Percentiles rank a stretch among this genome's conserved stretches.
Conservation (phyloP, 2,113 vertebrate genomes). For the Lophius piscatorius region DNA sequence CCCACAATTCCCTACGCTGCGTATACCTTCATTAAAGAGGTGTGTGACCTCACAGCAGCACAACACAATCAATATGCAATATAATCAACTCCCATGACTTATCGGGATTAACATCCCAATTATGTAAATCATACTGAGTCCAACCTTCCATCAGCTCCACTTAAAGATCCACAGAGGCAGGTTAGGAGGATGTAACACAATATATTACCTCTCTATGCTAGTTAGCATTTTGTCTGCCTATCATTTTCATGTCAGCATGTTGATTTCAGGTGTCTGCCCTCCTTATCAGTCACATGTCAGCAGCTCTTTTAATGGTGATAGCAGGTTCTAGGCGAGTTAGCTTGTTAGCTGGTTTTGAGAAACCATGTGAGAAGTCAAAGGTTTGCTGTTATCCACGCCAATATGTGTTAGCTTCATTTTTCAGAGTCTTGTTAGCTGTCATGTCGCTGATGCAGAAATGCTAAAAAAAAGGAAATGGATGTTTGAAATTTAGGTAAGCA, state of each 20-base stretch:
- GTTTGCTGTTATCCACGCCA: no score
- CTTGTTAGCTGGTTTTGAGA: neutral
- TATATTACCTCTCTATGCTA: neutral
- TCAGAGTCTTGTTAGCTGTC: no score
- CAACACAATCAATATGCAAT: slow-evolving; percentile 70
- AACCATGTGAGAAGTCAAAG: neutral
- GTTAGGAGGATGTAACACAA: slow-evolving; percentile 37
- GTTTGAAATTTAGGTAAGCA: no score
- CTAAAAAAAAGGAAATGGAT: no score
- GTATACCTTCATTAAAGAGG: slow-evolving; percentile 57
- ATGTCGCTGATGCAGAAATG: no score
- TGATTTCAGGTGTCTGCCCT: neutral
- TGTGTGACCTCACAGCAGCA: slow-evolving; percentile 62
- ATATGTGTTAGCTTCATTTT: no score
- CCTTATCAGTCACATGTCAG: neutral
- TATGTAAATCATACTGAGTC: slow-evolving; percentile 61
- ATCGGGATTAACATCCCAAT: slow-evolving; percentile 68
- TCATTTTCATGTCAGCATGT: slow-evolving; percentile 17
- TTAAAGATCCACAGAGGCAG: slow-evolving; percentile 41
- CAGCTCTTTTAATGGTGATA: neutral
- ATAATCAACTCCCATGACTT: slow-evolving; percentile 65
- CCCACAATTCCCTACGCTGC: slow-evolving; percentile 57
- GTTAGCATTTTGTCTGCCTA: slow-evolving; percentile 41
- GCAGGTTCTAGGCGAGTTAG: neutral
- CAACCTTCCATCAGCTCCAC: slow-evolving; percentile 55